These are phyloP conservation scores for Tachysurus fulvidraco DNA, from an alignment of 2,113 vertebrate genomes.

Conservation along the genomic window DNA sequence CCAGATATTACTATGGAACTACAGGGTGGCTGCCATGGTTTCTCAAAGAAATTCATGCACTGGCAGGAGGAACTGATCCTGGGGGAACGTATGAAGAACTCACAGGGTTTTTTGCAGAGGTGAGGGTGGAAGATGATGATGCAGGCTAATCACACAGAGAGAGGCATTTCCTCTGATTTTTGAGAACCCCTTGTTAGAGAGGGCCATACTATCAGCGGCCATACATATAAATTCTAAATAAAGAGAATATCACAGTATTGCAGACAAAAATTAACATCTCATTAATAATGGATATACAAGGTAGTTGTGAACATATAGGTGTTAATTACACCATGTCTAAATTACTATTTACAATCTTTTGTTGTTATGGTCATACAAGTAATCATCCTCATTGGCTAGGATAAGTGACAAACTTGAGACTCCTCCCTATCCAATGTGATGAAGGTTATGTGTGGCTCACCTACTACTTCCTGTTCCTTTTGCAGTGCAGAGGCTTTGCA, in stretches of 20 bases:
- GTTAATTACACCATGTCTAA: constrained; percentile 1
- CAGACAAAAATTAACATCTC: constrained; percentile 37
- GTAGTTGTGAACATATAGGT: neutral
- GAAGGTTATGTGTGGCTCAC: constrained; percentile 5
- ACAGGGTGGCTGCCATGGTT: constrained; percentile 91
- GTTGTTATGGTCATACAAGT: neutral
- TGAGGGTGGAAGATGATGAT: constrained; percentile 57
- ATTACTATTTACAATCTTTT: neutral
- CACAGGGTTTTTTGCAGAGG: constrained; percentile 86
- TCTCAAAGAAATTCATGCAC: constrained; percentile 97
- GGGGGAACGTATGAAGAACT: constrained; percentile 82
- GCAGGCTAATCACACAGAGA: constrained; percentile 36
- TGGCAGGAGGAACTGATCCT: constrained; percentile 98
- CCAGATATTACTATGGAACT: constrained; percentile 82
- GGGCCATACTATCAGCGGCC: neutral
- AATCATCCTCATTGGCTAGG: constrained; percentile 19
- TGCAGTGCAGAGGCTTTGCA: constrained; percentile 93
- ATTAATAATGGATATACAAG: neutral
- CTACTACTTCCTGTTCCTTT: constrained; percentile 41
- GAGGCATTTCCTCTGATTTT: constrained; percentile 58
- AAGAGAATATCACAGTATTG: neutral
- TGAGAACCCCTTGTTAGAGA: constrained; percentile 57
- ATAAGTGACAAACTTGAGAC: constrained; percentile 59
- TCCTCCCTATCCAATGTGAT: constrained; percentile 53
- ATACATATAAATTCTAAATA: neutral